These are phyloP conservation scores for Manis crassicaudata DNA, from an alignment of 2,797 vertebrate genomes.

Conservation along the genomic window DNA sequence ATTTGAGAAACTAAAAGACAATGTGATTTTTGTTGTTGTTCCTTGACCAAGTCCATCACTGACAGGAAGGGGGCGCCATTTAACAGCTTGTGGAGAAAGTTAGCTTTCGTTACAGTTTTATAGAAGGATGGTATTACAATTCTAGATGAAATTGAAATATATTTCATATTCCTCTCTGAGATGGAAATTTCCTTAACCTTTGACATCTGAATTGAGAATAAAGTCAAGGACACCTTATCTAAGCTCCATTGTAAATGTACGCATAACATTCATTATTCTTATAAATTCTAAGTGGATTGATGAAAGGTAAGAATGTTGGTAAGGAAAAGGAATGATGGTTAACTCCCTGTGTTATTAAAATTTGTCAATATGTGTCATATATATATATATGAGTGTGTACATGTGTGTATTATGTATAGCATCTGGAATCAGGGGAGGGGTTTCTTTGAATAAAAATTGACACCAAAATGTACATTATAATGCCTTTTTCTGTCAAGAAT, in stretches of 20 bases:
- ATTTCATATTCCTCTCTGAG: not conserved
- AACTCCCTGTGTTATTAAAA: not conserved
- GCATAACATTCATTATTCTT: not conserved
- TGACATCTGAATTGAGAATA: conserved; percentile 12
- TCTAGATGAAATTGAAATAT: conserved; percentile 33
- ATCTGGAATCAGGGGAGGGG: not conserved
- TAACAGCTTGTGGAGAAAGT: conserved; percentile 85
- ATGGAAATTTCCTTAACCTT: conserved; percentile 28
- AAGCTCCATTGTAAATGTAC: not conserved
- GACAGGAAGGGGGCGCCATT: conserved; percentile 92
- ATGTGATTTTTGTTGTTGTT: not conserved
- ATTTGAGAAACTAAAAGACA: not conserved
- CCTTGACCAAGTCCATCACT: not conserved
- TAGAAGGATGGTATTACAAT: not conserved
- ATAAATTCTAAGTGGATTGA: not conserved
- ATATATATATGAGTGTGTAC: not conserved
- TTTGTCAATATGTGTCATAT: not conserved
- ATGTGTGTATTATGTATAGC: not conserved
- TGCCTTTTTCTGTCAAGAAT: not conserved
- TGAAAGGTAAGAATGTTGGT: not conserved
- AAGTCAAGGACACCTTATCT: not conserved
- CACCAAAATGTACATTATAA: not conserved
- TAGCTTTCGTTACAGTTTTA: not conserved
- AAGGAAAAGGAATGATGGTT: not conserved
- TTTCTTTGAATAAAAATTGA: not conserved